Evolutionary conservation across 1,140 invertebrate genomes (phyloP), one percentile per base, ranked within the genome.

Genomic region (Trichonephila clavipes): DNA sequence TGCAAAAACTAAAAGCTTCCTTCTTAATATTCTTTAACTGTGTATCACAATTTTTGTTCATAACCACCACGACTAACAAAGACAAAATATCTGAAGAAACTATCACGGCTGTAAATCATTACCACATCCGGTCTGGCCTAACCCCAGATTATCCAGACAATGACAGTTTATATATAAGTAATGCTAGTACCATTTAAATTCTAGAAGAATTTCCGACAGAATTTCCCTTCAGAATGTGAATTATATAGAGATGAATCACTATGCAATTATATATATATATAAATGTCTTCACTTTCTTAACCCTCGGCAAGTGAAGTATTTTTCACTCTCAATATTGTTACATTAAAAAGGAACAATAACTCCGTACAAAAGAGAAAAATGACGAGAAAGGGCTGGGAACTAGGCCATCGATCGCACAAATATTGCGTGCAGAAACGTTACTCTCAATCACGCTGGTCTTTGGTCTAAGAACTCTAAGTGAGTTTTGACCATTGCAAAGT

Each of bases 361-460:
- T 72, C 28, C 10, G 69, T 64, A 18, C 94, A 93, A 40, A 94
- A 94, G 12, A 59, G 59, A 83, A 83, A 82, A 83, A 83, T 16
- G 16, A 83, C 21, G 3, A 44, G 34, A 44, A 18, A 16, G 14
- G 34, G 12, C 24, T 28, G 40, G 81, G 51, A 83, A 83, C 34
- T 83, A 58, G 81, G 81, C 81, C 81, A 83, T 83, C 81, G 81
- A 83, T 83, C n/a, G 6, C 8, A 21, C 19, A 51, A 51, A 21
- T 83, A 28, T 83, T 51, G 81, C 81, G 81, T 83, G 81, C 81
- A 58, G 44, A 18, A 51, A 83, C 19, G 40, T 83, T 44, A 21
- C 19, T 44, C 40, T 40, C n/a, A 18, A 58, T 83, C 81, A 83
- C 81, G 81, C 81, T 51, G 81, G 14, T 40, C 34, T 40, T 40